Evolutionary conservation across 2,888 invertebrate species (phyloP).

Genomic region (Agonopterix heracliana): DNA sequence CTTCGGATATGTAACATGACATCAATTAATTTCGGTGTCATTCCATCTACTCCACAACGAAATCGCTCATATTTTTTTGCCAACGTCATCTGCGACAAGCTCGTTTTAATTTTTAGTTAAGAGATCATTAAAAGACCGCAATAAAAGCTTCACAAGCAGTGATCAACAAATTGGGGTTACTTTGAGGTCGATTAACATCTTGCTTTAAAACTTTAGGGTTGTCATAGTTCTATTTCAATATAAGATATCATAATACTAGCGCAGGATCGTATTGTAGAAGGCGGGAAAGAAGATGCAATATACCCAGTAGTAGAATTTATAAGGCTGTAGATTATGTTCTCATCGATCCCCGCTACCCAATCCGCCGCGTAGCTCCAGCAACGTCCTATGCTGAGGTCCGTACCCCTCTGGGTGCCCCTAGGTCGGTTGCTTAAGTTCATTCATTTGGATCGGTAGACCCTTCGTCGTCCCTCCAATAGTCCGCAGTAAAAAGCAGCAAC

Average conservation of each 20-base stretch:
- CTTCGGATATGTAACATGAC: constrained; percentile 7
- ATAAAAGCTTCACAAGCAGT: constrained; percentile 43
- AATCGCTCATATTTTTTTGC: constrained; percentile 29
- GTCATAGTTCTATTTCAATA: neutral
- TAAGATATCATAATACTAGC: neutral
- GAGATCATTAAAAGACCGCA: constrained; percentile 55
- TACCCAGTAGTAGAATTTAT: too few relatives aligned
- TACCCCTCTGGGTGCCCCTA: too few relatives aligned
- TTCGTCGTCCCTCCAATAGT: too few relatives aligned
- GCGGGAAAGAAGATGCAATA: too few relatives aligned
- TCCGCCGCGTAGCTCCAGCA: too few relatives aligned
- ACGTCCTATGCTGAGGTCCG: too few relatives aligned
- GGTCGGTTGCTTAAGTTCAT: too few relatives aligned
- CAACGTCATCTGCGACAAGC: constrained; percentile 48
- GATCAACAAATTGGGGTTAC: constrained; percentile 57
- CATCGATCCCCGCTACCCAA: too few relatives aligned
- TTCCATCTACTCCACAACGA: constrained; percentile 6
- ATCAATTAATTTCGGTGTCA: constrained; percentile 16
- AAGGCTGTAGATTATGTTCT: too few relatives aligned
- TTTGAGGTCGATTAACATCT: constrained; percentile 46
- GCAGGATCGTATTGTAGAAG: neutral
- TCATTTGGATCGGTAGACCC: too few relatives aligned
- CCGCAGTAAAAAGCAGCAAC: too few relatives aligned
- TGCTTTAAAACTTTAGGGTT: constrained; percentile 17
- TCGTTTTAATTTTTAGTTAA: constrained; percentile 59